Base-by-base conservation (phyloP, 1,140 invertebrate species). In the Orussus abietinus region DNA sequence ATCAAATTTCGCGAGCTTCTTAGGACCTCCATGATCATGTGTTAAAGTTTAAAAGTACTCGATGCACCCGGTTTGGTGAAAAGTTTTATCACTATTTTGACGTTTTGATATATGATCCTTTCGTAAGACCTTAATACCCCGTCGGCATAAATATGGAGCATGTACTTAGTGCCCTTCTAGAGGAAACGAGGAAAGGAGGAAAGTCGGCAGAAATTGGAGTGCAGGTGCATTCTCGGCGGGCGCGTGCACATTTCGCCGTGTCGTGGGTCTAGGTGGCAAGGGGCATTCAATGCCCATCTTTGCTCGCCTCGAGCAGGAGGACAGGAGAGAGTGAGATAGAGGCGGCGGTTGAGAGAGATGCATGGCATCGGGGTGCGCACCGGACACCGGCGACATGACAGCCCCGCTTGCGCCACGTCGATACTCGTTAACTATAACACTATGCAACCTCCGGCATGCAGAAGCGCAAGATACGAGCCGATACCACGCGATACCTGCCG, bases 391-490 rank as follows among this genome's bases (percentile, higher is more conserved):
- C 17, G 45, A 51, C 52, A 49, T 42, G 53, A 53, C 57, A 59
- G 53, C 49, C 50, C 46, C 45, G 39, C 41, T 36, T 47, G n/a
- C n/a, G 45, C 31, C 31, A 55, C 44, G 58, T 65, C 60, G 64
- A 62, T 66, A 64, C 63, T 66, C 58, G 64, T 70, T 69, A 63
- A 62, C 57, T 53, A 42, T 55, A 63, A 58, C 59, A 60, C 54
- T 28, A 36, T 18, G 21, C 19, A 22, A 17, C 12, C 34, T 18
- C 21, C 32, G 36, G 21, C 20, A 41, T 12, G 14, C 21, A 35
- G n/a, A 30, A 38, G 29, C 28, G 18, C 10, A 39, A n/a, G 7
- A 17, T 19, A 19, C 7, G 22, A 36, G 18, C 21, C 13, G 33
- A 14, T 17, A 28, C 7, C 26, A 29, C 9, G 10, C 25, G 12